Evolutionary conservation across 2,797 vertebrate species (phyloP).

Genomic region (Telmatherina bonti): DNA sequence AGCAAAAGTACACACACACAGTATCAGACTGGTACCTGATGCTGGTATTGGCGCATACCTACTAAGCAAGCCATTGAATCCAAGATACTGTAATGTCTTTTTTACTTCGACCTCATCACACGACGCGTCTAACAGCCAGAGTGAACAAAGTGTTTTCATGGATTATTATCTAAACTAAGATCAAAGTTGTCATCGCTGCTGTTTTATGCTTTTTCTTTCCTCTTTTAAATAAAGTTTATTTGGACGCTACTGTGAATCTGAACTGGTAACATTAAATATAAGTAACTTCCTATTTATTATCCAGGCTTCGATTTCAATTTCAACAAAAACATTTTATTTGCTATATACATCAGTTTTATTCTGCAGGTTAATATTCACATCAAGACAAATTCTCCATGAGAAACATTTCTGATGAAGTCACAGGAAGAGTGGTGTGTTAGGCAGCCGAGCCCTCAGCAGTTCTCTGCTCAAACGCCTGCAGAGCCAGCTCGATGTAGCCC

Average conservation of each 20-base stretch:
- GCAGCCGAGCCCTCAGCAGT: slow-evolving; percentile 61
- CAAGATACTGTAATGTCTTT: neutral
- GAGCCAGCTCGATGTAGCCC: slow-evolving; percentile 89
- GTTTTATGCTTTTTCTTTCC: neutral
- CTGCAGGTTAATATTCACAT: neutral
- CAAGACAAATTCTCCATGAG: neutral
- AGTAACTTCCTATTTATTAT: neutral
- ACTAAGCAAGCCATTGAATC: neutral
- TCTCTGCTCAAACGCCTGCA: slow-evolving; percentile 87
- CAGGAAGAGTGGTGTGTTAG: slow-evolving; percentile 26
- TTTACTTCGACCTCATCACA: neutral
- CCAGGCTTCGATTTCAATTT: slow-evolving; percentile 1
- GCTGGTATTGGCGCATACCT: neutral
- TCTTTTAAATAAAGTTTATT: slow-evolving; percentile 3
- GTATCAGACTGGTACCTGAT: neutral
- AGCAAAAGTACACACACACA: neutral
- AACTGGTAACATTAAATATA: slow-evolving; percentile 14
- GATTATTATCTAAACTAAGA: slow-evolving; percentile 10
- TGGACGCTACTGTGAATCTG: neutral
- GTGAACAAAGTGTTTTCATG: neutral
- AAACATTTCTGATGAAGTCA: neutral
- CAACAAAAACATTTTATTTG: slow-evolving; percentile 47
- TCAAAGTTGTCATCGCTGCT: slow-evolving; percentile 8
- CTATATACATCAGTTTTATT: slow-evolving; percentile 56
- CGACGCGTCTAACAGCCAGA: neutral